Evolutionary conservation across 2,888 invertebrate species (phyloP), one percentile per base, ranked within the genome.

Genomic region (Carterocephalus palaemon): DNA sequence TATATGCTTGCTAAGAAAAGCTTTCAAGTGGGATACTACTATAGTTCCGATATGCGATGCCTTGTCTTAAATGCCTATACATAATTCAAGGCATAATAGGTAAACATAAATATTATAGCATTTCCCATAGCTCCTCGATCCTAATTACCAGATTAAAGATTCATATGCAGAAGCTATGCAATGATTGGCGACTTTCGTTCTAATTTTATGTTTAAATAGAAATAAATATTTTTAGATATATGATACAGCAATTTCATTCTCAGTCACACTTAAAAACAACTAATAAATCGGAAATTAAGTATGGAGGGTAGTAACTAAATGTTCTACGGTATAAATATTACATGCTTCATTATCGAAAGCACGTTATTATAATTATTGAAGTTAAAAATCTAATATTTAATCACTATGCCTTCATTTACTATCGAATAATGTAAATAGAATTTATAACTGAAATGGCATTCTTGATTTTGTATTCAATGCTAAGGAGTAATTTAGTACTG

Each of bases 311-410:
- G 59, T 62, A 80, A 77, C 73, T 76, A 76, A 75, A 70, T 64
- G 62, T 61, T 26, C 33, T 67, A 69, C 55, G 62, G 61, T 67
- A 65, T 72, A 64, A 67, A 71, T 73, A 75, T 69, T 66, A 67
- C 66, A 70, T 66, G 67, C 68, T 77, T 74, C 57, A 56, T 70
- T 76, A 78, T 64, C 67, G 75, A 62, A 80, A 82, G 76, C 80
- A 74, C 78, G 77, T 76, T 70, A n/a, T n/a, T n/a, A 65, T 70
- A 74, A 68, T 69, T 75, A 74, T 67, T 59, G 62, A 70, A n/a
- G n/a, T 70, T 77, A 75, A 81, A 75, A 82, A 77, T 75, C 74
- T 78, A 77, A 73, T 53, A 62, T 64, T 67, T 68, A 75, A 81
- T 81, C 80, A 82, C 82, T 80, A 78, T 73, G 72, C 70, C 71